phyloP scores from a whole-genome alignment of 2,797 vertebrate species.

The Gymnocypris eckloni region DNA sequence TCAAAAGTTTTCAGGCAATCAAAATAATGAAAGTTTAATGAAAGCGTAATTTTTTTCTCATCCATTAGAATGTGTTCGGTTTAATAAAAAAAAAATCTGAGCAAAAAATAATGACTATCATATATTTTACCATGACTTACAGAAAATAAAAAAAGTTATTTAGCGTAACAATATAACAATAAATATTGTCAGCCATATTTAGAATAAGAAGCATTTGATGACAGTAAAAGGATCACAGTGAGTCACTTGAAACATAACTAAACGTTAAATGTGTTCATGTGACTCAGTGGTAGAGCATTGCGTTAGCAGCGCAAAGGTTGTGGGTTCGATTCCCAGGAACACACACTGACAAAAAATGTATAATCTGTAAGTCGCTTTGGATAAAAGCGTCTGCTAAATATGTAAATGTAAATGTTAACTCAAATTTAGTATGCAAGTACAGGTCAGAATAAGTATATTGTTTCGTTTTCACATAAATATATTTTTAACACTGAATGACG shows the following conservation, averaged over 20 bases:
- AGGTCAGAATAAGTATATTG: background rate
- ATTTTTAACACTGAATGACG: background rate
- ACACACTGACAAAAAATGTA: too few species aligned
- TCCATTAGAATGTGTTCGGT: background rate
- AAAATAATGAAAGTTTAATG: background rate
- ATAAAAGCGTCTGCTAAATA: too few species aligned
- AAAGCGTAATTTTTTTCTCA: background rate
- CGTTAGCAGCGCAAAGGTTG: too few species aligned
- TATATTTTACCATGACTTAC: background rate
- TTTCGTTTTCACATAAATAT: background rate
- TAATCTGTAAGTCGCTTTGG: too few species aligned
- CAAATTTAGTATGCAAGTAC: background rate
- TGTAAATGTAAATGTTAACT: too few species aligned
- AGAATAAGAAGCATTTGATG: background rate
- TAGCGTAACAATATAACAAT: background rate
- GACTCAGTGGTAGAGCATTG: too few species aligned
- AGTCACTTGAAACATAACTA: background rate
- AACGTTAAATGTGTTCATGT: too few species aligned
- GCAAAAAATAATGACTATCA: background rate
- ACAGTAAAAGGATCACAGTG: background rate
- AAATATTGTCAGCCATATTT: background rate
- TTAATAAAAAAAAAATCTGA: background rate
- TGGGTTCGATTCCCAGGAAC: too few species aligned
- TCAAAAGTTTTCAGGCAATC: background rate
- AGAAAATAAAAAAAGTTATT: background rate